Evolutionary conservation across 1,140 invertebrate genomes (phyloP).

Genomic region (Trichoplusia ni): DNA sequence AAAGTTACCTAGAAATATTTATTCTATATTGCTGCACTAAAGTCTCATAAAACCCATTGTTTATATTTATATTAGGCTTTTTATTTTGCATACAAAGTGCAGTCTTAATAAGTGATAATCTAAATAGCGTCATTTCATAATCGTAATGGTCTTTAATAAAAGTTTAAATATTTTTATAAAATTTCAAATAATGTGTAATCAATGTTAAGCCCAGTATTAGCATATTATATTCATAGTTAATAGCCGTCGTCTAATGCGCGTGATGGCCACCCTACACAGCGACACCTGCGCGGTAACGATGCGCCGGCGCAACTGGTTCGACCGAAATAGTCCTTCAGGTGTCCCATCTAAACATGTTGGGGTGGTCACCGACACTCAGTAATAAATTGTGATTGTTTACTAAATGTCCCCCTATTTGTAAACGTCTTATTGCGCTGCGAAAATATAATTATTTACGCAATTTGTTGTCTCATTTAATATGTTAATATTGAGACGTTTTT

Average conservation of each 20-base stretch:
- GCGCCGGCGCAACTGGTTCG: constrained; percentile 43
- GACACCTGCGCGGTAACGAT: constrained; percentile 41
- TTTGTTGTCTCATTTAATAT: constrained; percentile 12
- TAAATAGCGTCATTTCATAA: not conserved
- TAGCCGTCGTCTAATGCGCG: constrained; percentile 9
- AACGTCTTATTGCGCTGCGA: constrained; percentile 10
- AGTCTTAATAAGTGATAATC: not conserved
- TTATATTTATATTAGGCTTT: constrained; percentile 1
- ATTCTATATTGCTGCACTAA: not conserved
- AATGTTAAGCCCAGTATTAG: not conserved
- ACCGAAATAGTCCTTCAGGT: constrained; percentile 48
- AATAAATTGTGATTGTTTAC: constrained; percentile 46
- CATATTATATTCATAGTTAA: constrained; percentile 1
- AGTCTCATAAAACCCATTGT: not conserved
- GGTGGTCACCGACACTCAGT: constrained; percentile 37
- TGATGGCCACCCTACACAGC: constrained; percentile 29
- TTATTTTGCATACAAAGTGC: too few relatives aligned
- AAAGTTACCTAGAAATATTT: constrained; percentile 3
- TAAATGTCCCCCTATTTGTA: constrained; percentile 28
- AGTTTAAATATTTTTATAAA: too few relatives aligned
- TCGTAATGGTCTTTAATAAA: too few relatives aligned
- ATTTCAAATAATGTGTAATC: not conserved
- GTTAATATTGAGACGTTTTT: constrained; percentile 24
- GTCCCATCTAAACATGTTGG: constrained; percentile 40
- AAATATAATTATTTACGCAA: constrained; percentile 30